These are phyloP conservation scores for Plutella xylostella DNA, from an alignment of 2,888 invertebrate species.

Conservation along the genomic window DNA sequence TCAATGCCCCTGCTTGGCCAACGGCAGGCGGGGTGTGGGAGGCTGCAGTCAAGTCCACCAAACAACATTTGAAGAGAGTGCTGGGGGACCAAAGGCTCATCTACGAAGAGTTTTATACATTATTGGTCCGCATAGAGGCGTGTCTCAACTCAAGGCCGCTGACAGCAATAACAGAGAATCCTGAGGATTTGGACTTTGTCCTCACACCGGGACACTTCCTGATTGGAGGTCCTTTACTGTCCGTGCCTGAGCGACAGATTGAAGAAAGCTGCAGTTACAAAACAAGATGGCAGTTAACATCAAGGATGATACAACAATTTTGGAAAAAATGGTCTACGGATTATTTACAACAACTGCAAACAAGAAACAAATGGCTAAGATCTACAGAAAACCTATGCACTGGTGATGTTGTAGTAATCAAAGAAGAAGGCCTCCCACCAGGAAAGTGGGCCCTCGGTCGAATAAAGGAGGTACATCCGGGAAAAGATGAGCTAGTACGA, in stretches of 20 bases:
- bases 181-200: neutral
- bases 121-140: neutral
- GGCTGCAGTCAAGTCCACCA: too few relatives aligned
- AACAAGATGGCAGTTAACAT: neutral
- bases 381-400: neutral
- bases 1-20: too few relatives aligned
- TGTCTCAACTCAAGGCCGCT: neutral
- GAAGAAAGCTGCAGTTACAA: neutral
- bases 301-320: constrained; percentile 10
- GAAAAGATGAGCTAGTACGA: neutral
- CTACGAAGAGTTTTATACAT: neutral
- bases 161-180: neutral
- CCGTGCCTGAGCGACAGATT: neutral
- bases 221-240: neutral
- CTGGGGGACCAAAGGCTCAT: neutral
- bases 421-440: neutral
- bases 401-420: neutral
- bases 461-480: neutral
- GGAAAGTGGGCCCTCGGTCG: neutral
- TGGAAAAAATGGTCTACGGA: too few relatives aligned
- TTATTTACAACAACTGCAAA: constrained; percentile 9
- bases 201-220: neutral
- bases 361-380: constrained; percentile 9
- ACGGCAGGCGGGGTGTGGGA: too few relatives aligned
- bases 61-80: too few relatives aligned